Conservation (phyloP, 2,797 vertebrate genomes). For the Acomys russatus region DNA sequence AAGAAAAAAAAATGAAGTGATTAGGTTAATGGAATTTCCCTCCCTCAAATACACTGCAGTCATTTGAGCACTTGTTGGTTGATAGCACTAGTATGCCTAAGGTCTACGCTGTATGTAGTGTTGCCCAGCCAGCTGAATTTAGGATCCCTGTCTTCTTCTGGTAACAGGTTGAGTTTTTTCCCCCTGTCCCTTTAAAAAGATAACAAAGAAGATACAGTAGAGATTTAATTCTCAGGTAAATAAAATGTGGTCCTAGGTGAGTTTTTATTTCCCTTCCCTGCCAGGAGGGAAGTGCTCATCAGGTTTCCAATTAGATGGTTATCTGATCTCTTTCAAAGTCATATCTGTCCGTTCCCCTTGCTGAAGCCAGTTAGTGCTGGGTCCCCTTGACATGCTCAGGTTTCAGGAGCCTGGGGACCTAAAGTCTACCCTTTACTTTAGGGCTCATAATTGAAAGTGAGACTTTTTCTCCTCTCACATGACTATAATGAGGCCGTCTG, state of each 20-base stretch:
- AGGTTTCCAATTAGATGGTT: slow-evolving; percentile 80
- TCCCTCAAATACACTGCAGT: slow-evolving; percentile 10
- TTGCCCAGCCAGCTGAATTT: slow-evolving; percentile 29
- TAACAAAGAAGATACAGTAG: slow-evolving; percentile 67
- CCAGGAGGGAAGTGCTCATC: slow-evolving; percentile 66
- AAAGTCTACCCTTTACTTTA: slow-evolving; percentile 58
- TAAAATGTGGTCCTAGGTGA: slow-evolving; percentile 68
- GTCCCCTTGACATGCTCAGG: slow-evolving; percentile 71
- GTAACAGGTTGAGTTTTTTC: slow-evolving; percentile 18
- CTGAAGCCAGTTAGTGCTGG: slow-evolving; percentile 39
- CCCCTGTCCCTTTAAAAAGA: slow-evolving; percentile 29
- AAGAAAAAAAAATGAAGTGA: neutral
- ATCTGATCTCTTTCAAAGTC: slow-evolving; percentile 74
- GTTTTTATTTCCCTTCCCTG: slow-evolving; percentile 74
- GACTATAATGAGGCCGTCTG: slow-evolving; percentile 72
- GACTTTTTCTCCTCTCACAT: slow-evolving; percentile 69
- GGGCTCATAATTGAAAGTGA: slow-evolving; percentile 82
- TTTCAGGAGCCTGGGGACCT: slow-evolving; percentile 80
- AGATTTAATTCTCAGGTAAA: slow-evolving; percentile 73
- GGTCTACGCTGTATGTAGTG: neutral
- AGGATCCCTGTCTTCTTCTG: slow-evolving; percentile 46
- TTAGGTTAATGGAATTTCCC: slow-evolving; percentile 55
- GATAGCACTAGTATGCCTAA: neutral
- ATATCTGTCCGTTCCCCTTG: slow-evolving; percentile 63
- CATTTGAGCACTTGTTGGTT: slow-evolving; percentile 49